Evolutionary conservation across 2,888 invertebrate species (phyloP).

Genomic region (Campoletis raptor): DNA sequence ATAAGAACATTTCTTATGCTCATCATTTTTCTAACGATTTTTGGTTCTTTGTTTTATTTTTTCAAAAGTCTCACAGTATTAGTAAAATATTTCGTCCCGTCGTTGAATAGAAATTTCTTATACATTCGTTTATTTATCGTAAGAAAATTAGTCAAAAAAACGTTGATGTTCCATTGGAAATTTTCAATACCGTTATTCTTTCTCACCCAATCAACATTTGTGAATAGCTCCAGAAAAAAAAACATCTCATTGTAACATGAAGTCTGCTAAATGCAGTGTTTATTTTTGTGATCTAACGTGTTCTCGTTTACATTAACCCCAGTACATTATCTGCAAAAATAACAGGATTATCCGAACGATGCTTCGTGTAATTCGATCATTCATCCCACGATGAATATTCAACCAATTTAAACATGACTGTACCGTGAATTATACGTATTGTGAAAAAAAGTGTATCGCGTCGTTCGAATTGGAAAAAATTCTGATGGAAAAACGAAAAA

Average conservation of each 20-base stretch:
- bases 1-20: background rate
- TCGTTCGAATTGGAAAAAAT: conserved; percentile 45
- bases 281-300: conserved; percentile 23
- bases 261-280: conserved; percentile 42
- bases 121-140: conserved; percentile 18
- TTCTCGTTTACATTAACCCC: conserved; percentile 32
- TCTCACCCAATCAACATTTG: conserved; percentile 29
- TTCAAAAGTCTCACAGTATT: conserved; percentile 52
- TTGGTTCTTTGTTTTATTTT: background rate
- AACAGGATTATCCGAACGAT: background rate
- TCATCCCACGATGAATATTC: background rate
- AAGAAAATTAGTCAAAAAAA: conserved; percentile 3
- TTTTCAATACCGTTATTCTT: conserved; percentile 21
- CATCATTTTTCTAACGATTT: background rate
- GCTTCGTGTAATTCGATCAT: conserved; percentile 10
- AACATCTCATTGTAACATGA: conserved; percentile 13
- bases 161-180: background rate
- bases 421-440: conserved; percentile 48
- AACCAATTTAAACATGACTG: conserved; percentile 35
- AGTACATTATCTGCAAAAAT: conserved; percentile 29
- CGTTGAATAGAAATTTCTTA: conserved; percentile 10
- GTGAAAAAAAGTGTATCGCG: conserved; percentile 46
- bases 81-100: conserved; percentile 39
- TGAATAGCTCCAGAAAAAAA: background rate
- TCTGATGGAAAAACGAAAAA: conserved; percentile 9